Evolutionary conservation across 2,797 vertebrate genomes (phyloP), one percentile per base, ranked within the genome.

Genomic region (Myotis daubentonii): DNA sequence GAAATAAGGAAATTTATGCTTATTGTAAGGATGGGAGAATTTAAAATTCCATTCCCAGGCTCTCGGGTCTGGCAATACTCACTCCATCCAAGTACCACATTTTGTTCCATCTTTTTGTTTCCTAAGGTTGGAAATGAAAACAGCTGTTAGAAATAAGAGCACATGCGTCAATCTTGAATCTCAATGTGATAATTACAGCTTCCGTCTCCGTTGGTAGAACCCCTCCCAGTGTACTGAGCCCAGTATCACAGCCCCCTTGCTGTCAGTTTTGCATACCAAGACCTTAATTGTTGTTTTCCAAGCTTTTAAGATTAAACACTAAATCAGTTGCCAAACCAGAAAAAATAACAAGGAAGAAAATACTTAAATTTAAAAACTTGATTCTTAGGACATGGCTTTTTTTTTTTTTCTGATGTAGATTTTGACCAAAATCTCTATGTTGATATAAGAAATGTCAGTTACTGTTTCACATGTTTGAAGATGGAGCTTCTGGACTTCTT

Each of bases 121-220:
- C 95, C 95, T 95, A 89, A 87, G 97, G 80, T 87, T 97, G 94
- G 93, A 94, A 98, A 95, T 96, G 93, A 98, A 97, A 97, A 96
- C 98, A 98, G 97, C 97, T 98, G 97, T 94, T 95, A 97, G 95
- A 97, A 94, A 97, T 96, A 93, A 98, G 98, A 97, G 96, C 89
- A 82, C 90, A 78, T 98, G 98, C 98, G 97, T 98, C 98, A 98
- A 51, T 94, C 72, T 80, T 53, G 2, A 23, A 51, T 49, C 33
- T 8, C 86, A 96, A 25, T 91, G 72, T 88, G 83, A 82, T 95
- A 96, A 97, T 97, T 97, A 96, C 74, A 95, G 57, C 96, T 97
- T 95, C 96, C 94, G 85, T 75, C 95, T 89, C 51, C 10, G 92
- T 15, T 90, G 66, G 89, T 92, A 60, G 94, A 95, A 91, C 38